Evolutionary conservation across 2,797 vertebrate species (phyloP), one percentile per base, ranked within the genome.

Genomic region (Galaxias olidus): DNA sequence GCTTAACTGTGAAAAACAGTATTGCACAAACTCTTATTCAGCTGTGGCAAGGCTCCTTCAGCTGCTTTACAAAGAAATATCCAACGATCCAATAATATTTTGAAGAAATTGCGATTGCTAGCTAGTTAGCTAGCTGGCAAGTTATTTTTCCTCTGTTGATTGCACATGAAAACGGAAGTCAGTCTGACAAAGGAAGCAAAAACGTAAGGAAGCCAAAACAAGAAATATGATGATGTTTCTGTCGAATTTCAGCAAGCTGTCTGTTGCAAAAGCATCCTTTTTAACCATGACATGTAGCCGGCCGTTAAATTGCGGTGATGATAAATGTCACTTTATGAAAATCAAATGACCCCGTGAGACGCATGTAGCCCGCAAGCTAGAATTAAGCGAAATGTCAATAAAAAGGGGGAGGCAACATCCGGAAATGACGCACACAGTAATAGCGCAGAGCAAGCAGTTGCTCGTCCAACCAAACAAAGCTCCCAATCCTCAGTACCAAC

Each of bases 101-200:
- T 30, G n/a, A 30, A 30, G 30, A 30, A 30, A 30, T 30, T 30
- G 30, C 30, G 30, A 30, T 30, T 30, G 30, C 30, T 30, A 10
- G 45, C 45, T 47, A 10, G 45, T 82, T 84, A 88, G 88, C 88
- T 89, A 88, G 89, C 86, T 86, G 75, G 83, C 65, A 82, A 78
- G 81, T 61, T 71, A 58, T 61, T 61, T 88, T 88, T 84, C 83
- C 61, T 52, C 61, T 87, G 83, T 87, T 86, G 82, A 74, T 84
- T 83, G 81, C 80, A 84, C 83, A 89, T 87, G 69, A 84, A 88
- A 90, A 88, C 87, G 90, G 91, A 93, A 92, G 90, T 90, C 87
- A 69, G 77, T 65, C 74, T 93, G 91, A 93, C 92, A 93, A 93
- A 93, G 91, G 88, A 89, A 88, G 84, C 78, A 68, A 74, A 75